A percentile compares a stretch with the other conserved stretches of the same genome.
These are phyloP conservation scores for Sinotaia quadrata DNA, from an alignment of 2,888 invertebrate genomes.

Conservation along the genomic window DNA sequence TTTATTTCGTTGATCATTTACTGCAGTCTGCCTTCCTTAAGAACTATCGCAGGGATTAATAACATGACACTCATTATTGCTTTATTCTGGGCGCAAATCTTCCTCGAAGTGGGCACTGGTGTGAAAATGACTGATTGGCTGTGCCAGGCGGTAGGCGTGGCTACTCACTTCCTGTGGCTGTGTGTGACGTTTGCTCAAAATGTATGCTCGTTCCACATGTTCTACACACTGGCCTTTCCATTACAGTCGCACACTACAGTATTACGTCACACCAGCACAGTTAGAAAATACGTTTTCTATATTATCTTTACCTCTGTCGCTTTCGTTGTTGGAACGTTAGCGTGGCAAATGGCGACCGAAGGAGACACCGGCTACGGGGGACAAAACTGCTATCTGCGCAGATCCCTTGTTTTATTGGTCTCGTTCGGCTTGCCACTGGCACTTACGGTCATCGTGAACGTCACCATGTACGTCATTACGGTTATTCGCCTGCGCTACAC, in stretches of 20 bases:
- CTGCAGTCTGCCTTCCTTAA: conserved; percentile 29
- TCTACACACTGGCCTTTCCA: conserved; percentile 24
- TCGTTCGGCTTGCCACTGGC: conserved; percentile 24
- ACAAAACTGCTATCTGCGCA: conserved; percentile 13
- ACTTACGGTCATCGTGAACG: conserved; percentile 13
- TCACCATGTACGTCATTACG: conserved; percentile 21
- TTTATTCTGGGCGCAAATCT: conserved; percentile 35
- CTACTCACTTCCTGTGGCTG: conserved; percentile 42
- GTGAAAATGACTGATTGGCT: conserved; percentile 6
- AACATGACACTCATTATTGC: conserved; percentile 37
- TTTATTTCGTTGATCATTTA: conserved; percentile 38
- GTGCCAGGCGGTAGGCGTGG: conserved; percentile 38
- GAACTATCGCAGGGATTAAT: conserved; percentile 41
- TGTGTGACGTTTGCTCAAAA: conserved; percentile 35
- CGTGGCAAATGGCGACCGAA: conserved; percentile 1
- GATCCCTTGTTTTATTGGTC: neutral
- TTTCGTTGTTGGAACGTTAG: neutral
- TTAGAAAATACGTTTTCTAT: conserved; percentile 1
- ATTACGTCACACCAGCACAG: neutral
- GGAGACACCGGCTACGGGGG: conserved; percentile 13
- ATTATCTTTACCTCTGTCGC: conserved; percentile 6
- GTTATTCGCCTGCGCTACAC: conserved; percentile 9
- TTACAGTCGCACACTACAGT: conserved; percentile 1
- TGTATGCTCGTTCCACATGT: conserved; percentile 45
- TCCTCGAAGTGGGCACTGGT: conserved; percentile 30